Evolutionary conservation across 2,797 vertebrate species (phyloP), one percentile per base, ranked within the genome.

Genomic region (Choloepus didactylus): DNA sequence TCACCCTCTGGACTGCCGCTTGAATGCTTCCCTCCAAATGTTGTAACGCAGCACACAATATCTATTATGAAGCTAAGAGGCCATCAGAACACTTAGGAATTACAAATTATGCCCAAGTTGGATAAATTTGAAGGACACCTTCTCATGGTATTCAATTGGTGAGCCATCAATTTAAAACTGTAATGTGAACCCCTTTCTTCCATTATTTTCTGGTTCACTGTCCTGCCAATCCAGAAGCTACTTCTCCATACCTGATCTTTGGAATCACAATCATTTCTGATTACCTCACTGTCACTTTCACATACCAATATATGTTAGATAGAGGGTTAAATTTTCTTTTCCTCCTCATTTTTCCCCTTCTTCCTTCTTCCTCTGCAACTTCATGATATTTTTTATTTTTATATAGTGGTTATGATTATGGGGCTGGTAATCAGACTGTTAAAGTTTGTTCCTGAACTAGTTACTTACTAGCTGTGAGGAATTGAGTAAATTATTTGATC

Each of bases 351-450:
- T 12, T 29, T 62, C 70, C 31, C 7, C 4, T 25, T 64, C 27
- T 66, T 4, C 15, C 23, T 38, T 31, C 41, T 79, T 49, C 54
- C 94, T 66, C 38, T 31, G 1, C 54, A 49, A 76, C 15, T n/a
- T 83, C 35, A 49, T 16, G 23, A 7, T 35, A 9, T 67, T 41
- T 92, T 64, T 86, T 56, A 79, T 73, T 90, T 94, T 84, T 84
- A n/a, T 38, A 41, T 35, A 67, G 41, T 49, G 25, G 5, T 29
- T 64, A 41, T 83, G 59, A 72, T 67, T 59, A 72, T 46, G 21
- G 18, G 10, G 14, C 66, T 70, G 31, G n/a, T 4, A 72, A 8
- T 73, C 38, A 83, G 44, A 16, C 79, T 46, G 8, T 62, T 72
- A 46, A 67, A 6, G 82, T 60, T 77, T 56, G 46, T 79, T 77